Conservation (phyloP, 2,888 invertebrate species). For the Polyommatus icarus region DNA sequence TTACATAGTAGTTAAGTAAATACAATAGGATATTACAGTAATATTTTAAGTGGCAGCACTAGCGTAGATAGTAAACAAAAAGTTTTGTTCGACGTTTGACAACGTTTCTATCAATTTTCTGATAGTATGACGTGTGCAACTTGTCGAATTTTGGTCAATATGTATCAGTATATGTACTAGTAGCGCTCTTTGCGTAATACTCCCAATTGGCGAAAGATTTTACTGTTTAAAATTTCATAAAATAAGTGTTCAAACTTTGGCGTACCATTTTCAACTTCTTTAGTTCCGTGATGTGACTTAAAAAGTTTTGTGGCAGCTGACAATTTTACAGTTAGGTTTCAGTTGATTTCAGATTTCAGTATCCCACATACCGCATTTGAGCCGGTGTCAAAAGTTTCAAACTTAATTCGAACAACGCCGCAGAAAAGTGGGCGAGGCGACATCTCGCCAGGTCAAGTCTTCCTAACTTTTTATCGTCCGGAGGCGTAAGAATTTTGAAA, state of each 20-base stretch:
- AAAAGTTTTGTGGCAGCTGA: conserved; percentile 52
- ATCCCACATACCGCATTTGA: conserved; percentile 12
- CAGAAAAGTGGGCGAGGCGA: neutral
- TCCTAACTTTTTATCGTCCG: too few species aligned
- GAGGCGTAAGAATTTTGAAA: too few species aligned
- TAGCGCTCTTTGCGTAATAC: too few species aligned
- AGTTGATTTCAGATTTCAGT: conserved; percentile 24
- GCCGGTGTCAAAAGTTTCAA: conserved; percentile 3
- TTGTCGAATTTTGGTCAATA: too few species aligned
- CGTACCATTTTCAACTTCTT: conserved; percentile 47
- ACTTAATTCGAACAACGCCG: neutral
- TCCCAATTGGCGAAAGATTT: neutral
- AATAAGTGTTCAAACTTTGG: neutral
- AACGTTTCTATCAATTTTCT: too few species aligned
- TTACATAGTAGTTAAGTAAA: too few species aligned
- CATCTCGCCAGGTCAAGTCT: neutral
- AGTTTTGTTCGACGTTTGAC: too few species aligned
- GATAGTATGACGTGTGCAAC: too few species aligned
- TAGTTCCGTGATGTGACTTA: conserved; percentile 52
- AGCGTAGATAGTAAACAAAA: too few species aligned
- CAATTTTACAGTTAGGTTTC: conserved; percentile 37
- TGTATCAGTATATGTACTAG: too few species aligned
- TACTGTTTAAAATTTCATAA: neutral
- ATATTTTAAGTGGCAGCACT: too few species aligned
- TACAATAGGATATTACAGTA: too few species aligned